Percentiles rank a stretch among this genome's conserved stretches.
phyloP scores from a whole-genome alignment of 2,888 invertebrate genomes.

The Andrena bicolor region DNA sequence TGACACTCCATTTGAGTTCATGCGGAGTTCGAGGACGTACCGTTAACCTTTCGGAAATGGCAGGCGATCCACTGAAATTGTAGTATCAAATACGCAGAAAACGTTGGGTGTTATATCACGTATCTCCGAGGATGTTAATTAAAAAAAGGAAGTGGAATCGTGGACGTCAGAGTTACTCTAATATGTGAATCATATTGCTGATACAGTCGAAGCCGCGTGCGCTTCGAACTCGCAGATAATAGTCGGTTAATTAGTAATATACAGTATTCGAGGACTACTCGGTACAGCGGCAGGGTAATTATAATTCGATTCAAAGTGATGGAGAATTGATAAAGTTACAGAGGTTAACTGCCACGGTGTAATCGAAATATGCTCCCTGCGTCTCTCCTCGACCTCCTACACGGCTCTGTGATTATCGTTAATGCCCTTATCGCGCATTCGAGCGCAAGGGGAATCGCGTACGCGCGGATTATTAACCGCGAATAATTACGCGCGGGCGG shows the following conservation, averaged over 20 bases:
- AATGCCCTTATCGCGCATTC: slow-evolving; percentile 32
- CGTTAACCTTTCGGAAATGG: neutral
- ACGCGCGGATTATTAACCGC: slow-evolving; percentile 12
- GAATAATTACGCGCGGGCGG: slow-evolving; percentile 13
- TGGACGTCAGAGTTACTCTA: neutral
- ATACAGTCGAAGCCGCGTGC: neutral
- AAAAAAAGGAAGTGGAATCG: neutral
- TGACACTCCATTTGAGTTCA: neutral
- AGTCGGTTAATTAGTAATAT: slow-evolving; percentile 1
- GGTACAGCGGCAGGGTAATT: neutral
- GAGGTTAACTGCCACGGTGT: neutral
- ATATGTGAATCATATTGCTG: neutral
- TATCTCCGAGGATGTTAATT: too few relatives aligned
- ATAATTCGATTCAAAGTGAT: slow-evolving; percentile 23
- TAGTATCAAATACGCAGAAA: neutral
- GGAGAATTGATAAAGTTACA: slow-evolving; percentile 8
- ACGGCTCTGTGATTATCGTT: slow-evolving; percentile 20
- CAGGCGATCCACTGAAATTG: neutral
- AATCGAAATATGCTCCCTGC: slow-evolving; percentile 33
- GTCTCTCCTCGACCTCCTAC: neutral
- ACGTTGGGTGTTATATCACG: too few relatives aligned
- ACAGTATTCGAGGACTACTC: neutral
- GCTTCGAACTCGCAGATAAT: neutral
- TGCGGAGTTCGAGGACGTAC: neutral
- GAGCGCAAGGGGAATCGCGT: slow-evolving; percentile 16